phyloP scores from a whole-genome alignment of 1,140 invertebrate genomes.

The Metaphire vulgaris region DNA sequence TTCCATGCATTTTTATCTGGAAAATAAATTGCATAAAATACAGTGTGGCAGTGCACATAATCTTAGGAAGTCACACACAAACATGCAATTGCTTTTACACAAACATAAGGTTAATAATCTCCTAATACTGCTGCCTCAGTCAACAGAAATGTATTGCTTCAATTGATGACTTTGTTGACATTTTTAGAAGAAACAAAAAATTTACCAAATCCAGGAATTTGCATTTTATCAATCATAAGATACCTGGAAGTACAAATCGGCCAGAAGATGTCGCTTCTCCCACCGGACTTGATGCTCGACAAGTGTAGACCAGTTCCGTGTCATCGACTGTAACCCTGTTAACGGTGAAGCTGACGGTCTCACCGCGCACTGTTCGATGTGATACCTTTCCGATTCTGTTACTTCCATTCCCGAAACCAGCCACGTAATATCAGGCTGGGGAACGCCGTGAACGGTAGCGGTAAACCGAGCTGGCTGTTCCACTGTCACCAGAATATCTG shows the following conservation, averaged over 20 bases:
- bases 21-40: no score
- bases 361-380: slow-evolving; percentile 38
- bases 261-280: slow-evolving; percentile 90
- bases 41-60: no score
- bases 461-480: slow-evolving; percentile 45
- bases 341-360: slow-evolving; percentile 40
- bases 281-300: slow-evolving; percentile 85
- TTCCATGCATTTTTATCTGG: no score
- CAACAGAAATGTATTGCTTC: no score
- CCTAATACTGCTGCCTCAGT: no score
- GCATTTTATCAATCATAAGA: slow-evolving; percentile 29
- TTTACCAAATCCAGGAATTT: no score
- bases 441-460: slow-evolving; percentile 50
- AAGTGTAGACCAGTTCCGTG: slow-evolving; percentile 64
- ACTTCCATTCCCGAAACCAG: slow-evolving; percentile 36
- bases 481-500: slow-evolving; percentile 41
- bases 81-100: no score
- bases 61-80: no score
- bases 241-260: slow-evolving; percentile 76
- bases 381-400: slow-evolving; percentile 41
- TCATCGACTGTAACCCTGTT: slow-evolving; percentile 42
- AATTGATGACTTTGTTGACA: no score
- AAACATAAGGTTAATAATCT: no score
- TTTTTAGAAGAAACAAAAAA: no score
- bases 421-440: slow-evolving; percentile 49